Evolutionary conservation across 2,888 invertebrate species (phyloP), one percentile per base, ranked within the genome.

Genomic region (Drosophila affinis): DNA sequence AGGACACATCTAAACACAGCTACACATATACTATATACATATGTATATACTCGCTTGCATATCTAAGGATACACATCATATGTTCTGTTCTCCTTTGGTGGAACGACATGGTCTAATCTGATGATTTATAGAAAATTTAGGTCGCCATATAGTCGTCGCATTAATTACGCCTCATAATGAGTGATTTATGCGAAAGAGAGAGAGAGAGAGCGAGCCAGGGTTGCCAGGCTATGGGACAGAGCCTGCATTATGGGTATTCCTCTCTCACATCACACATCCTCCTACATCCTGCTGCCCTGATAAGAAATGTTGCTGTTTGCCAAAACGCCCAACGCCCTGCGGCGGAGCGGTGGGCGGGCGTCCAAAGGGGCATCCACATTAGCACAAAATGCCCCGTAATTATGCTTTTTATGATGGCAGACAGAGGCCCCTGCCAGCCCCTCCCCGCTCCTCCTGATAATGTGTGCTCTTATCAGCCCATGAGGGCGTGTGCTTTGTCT

Each of bases 121-220:
- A 91, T 92, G 92, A 92, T 92, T 92, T 92, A 92, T 92, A 91
- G 88, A 90, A 90, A 90, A 91, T 91, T 90, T 91, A 90, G 92
- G 91, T 91, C 91, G 91, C 91, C 91, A 92, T 91, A 90, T 83
- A 90, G 80, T 14, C 83, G 84, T 71, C 88, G 87, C 91, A 92
- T 92, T 92, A 92, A 92, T 92, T 92, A 92, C 91, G 91, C 92
- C 92, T 92, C 91, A 92, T 92, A 91, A 92, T 91, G 91, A 91
- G 91, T 91, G 91, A 92, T 91, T 92, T 92, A 92, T 92, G 91
- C 92, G 90, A 90, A 87, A 45, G 67, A 56, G 39, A 39, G 39
- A 39, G 7, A 14, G 39, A 14, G 14, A 39, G 39, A 14, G 14
- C 2, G n/a, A 3, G n/a, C 75, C 75, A 76, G 76, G 75, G 72